A percentile compares a stretch with the other conserved stretches of the same genome.
These are phyloP conservation scores for Eubucco bourcierii DNA, from an alignment of 2,113 vertebrate species.

Conservation along the genomic window DNA sequence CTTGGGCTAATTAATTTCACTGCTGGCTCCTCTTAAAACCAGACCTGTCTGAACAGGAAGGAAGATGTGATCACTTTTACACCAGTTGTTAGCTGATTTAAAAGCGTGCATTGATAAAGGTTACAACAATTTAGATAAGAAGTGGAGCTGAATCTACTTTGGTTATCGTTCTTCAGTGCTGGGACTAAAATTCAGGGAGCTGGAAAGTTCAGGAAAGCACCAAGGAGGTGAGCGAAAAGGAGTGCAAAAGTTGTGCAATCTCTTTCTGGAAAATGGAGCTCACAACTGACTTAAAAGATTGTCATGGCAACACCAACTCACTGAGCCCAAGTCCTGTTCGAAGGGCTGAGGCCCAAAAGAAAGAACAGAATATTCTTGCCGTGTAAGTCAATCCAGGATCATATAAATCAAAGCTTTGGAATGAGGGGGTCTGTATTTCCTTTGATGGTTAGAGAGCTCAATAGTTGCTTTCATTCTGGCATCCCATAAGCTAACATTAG, in stretches of 20 bases:
- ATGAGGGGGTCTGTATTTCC: slow-evolving; percentile 11
- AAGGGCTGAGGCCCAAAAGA: slow-evolving; percentile 28
- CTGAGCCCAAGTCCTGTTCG: slow-evolving; percentile 56
- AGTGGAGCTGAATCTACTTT: not conserved
- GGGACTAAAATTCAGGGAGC: not conserved
- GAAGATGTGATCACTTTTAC: not conserved
- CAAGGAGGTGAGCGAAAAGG: slow-evolving; percentile 19
- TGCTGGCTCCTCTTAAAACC: not conserved
- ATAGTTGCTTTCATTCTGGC: slow-evolving; percentile 65
- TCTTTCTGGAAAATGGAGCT: slow-evolving; percentile 13
- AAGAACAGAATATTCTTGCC: slow-evolving; percentile 45
- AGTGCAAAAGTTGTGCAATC: not conserved
- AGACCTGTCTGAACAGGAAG: not conserved
- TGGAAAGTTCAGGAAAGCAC: not conserved
- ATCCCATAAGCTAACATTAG: slow-evolving; percentile 41
- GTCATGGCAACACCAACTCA: slow-evolving; percentile 51
- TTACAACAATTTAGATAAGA: not conserved
- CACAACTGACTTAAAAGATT: slow-evolving; percentile 5
- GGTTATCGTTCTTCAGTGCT: not conserved
- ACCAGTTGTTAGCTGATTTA: not conserved
- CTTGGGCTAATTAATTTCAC: not conserved
- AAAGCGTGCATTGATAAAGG: not conserved
- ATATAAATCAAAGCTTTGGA: slow-evolving; percentile 20
- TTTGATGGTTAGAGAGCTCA: slow-evolving; percentile 55
- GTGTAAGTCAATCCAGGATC: not conserved